phyloP scores from a whole-genome alignment of 2,888 invertebrate species.

The Pristionchus japonicus region DNA sequence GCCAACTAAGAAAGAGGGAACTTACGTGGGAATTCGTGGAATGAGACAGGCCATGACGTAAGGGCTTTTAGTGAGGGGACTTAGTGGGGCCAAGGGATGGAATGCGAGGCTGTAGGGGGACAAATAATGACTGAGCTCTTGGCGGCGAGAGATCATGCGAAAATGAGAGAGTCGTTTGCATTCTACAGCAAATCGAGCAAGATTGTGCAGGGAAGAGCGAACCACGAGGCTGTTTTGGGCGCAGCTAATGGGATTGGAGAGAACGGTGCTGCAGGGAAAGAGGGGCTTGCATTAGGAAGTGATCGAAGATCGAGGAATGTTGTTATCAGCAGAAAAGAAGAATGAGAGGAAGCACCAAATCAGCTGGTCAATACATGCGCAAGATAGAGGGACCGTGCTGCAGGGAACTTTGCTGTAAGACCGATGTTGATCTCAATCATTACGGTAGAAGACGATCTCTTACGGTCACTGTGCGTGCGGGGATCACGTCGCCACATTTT shows the following conservation, averaged over 20 bases:
- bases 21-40: background rate
- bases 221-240: background rate
- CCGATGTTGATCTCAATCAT: too few species aligned
- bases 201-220: background rate
- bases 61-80: background rate
- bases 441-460: too few species aligned
- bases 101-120: background rate
- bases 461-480: too few species aligned
- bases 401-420: too few species aligned
- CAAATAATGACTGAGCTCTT: background rate
- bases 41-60: background rate
- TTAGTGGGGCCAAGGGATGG: too few species aligned
- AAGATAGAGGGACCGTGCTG: background rate
- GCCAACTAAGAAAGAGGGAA: background rate
- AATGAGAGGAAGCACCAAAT: background rate
- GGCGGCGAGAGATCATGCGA: background rate
- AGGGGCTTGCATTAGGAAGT: background rate
- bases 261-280: background rate
- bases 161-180: background rate
- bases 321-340: background rate
- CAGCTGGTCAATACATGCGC: background rate
- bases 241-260: slow-evolving; percentile 18
- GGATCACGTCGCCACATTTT: too few species aligned
- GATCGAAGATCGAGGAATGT: slow-evolving; percentile 22
- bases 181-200: background rate